Evolutionary conservation across 2,888 invertebrate genomes (phyloP), one percentile per base, ranked within the genome.

Genomic region (Labia minor): DNA sequence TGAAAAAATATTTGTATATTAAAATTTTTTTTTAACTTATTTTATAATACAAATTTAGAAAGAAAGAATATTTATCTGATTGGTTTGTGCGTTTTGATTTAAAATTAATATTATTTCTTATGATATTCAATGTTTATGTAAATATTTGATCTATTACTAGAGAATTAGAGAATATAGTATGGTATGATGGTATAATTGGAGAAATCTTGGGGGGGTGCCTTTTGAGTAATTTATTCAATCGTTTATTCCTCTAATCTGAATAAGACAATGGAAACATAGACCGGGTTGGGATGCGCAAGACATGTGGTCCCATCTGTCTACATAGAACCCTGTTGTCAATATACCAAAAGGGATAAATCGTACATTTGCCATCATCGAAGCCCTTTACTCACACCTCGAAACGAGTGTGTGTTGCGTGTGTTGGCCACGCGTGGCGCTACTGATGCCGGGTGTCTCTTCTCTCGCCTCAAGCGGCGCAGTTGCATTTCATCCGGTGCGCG

Each of bases 401-500:
- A 8, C 49, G 49, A 4, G 49, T 4, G 6, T 49, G 49, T n/a
- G 49, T 49, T 49, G 49, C 49, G 49, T 49, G 6, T 49, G 3
- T 14, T 49, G 49, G 49, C 49, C 49, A 14, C 49, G 14, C 3
- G 49, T 4, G 49, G 49, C 26, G 26, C 49, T 49, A 14, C 49
- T 8, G 49, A 8, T 8, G 49, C 49, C 49, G 3, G 49, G 49
- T 49, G 49, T 49, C 49, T 49, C 49, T 8, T 49, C 49, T 49
- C 49, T 49, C 49, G 49, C 49, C 49, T 49, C 6, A 14, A 49
- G 49, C 49, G 49, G 49, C 49, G 49, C 49, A 49, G 49, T 49
- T 49, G 49, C 49, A 49, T 49, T 49, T 49, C 49, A 49, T 49
- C 49, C 49, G 49, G 49, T 49, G 49, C 49, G 49, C 49, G 49